Base-by-base conservation (phyloP, 1,140 invertebrate species). In the Lysiphlebus fabarum region DNA sequence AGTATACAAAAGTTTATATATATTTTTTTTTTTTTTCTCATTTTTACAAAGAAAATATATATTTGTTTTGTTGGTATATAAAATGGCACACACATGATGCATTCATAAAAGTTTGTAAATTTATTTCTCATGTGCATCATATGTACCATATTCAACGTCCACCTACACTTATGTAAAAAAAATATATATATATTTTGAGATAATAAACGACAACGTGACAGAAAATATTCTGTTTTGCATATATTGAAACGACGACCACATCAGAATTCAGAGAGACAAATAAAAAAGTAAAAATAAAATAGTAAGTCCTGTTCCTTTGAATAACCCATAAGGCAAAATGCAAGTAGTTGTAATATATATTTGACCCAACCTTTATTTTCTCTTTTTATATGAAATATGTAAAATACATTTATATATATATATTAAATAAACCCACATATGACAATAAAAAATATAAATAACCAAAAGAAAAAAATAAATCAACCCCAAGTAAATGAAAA, bases 281-380 rank as follows among this genome's bases (percentile, higher is more conserved):
- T n/a, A n/a, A n/a, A n/a, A n/a, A n/a, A n/a, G n/a, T n/a, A n/a
- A n/a, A n/a, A n/a, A n/a, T n/a, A n/a, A n/a, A n/a, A n/a, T n/a
- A n/a, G n/a, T n/a, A 26, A 26, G 17, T 26, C 17, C 17, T 61
- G 59, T 59, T 49, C 69, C 63, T 56, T 56, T 72, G 70, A 70
- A 72, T 72, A 72, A 72, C 69, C 65, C 70, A 72, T 70, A 72
- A 72, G 67, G 68, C 64, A 64, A 63, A 55, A 62, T 59, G 17
- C 17, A 26, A 26, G 17, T 26, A 26, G 17, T 26, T 26, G 17
- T 26, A 26, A 4, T 26, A 26, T 26, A 26, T 26, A 26, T 61
- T 63, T 59, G 65, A 63, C 53, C 61, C 58, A 36, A 42, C 47
- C 17, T 26, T 26, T 26, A 26, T 26, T 26, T 26, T 4, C 17